Evolutionary conservation across 2,797 vertebrate genomes (phyloP), one percentile per base, ranked within the genome.

Genomic region (Callimico goeldii): DNA sequence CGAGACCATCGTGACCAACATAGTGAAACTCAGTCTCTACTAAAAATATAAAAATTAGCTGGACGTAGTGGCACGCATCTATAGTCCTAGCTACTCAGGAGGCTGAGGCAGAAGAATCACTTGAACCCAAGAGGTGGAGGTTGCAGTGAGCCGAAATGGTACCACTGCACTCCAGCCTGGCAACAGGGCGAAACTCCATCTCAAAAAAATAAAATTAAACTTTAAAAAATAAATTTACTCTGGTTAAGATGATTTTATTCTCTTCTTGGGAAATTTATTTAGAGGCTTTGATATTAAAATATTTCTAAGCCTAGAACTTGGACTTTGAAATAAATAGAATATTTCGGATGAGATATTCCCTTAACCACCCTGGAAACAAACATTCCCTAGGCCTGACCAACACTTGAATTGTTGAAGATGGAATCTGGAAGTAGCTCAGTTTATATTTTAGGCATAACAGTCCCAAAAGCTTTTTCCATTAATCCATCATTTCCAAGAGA

Each of bases 351-450:
- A 67, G 41, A 67, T 39, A 97, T 33, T 79, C 33, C 58, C 67
- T 90, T 82, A 46, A 0, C 73, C 80, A 96, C 79, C 15, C 76
- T 85, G 12, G 36, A 86, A 97, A 97, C 36, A 85, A 95, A 89
- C 43, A 88, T 14, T 72, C 86, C 96, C 8, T 5, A 46, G 55
- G 55, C 43, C 64, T 30, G 33, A 88, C 58, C 76, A 76, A 13
- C 4, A 88, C 2, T 1, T 52, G 85, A 86, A 46, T 6, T 4
- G 1, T 57, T 48, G 36, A 75, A 81, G 20, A 75, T 17, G 33
- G 1, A 93, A 91, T 84, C 36, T 43, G 39, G 61, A 81, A 50
- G 19, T 43, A 82, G 22, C 52, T 85, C 24, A 41, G 33, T 81
- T 87, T 77, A 36, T 87, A 95, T 77, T 89, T 92, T 79, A 58